These are phyloP conservation scores for Trisateles emortualis DNA, from an alignment of 2,888 invertebrate genomes.

Conservation along the genomic window DNA sequence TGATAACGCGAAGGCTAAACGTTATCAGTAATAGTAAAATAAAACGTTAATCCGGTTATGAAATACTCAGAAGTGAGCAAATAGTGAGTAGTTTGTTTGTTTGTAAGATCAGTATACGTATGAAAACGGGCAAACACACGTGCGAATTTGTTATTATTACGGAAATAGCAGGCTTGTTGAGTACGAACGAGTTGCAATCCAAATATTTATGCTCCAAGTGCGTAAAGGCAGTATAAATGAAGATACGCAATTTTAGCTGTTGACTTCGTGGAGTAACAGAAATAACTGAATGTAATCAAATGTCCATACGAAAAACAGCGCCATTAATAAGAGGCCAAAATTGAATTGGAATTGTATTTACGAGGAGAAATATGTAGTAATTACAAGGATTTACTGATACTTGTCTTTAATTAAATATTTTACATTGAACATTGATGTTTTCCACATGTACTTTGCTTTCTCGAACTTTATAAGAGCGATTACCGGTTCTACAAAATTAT, in stretches of 20 bases:
- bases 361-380: constrained; percentile 1
- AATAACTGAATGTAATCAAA: constrained; percentile 20
- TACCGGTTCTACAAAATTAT: not conserved
- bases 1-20: not conserved
- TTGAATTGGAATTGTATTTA: not conserved
- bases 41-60: not conserved
- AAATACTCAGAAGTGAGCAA: not conserved
- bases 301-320: constrained; percentile 9
- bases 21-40: not conserved
- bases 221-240: constrained; percentile 30
- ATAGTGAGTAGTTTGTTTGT: not conserved
- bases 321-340: constrained; percentile 6
- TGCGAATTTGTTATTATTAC: constrained; percentile 38
- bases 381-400: constrained; percentile 4
- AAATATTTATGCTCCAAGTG: constrained; percentile 45
- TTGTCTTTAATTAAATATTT: constrained; percentile 4
- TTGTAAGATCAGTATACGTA: not conserved
- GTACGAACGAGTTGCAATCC: constrained; percentile 32
- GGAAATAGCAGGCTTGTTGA: constrained; percentile 35
- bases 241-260: constrained; percentile 22
- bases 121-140: constrained; percentile 12
- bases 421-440: constrained; percentile 2
- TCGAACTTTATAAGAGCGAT: not conserved
- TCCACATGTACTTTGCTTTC: not conserved
- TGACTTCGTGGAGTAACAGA: constrained; percentile 13